phyloP scores from a whole-genome alignment of 2,113 vertebrate genomes.

The Oncorhynchus tshawytscha region DNA sequence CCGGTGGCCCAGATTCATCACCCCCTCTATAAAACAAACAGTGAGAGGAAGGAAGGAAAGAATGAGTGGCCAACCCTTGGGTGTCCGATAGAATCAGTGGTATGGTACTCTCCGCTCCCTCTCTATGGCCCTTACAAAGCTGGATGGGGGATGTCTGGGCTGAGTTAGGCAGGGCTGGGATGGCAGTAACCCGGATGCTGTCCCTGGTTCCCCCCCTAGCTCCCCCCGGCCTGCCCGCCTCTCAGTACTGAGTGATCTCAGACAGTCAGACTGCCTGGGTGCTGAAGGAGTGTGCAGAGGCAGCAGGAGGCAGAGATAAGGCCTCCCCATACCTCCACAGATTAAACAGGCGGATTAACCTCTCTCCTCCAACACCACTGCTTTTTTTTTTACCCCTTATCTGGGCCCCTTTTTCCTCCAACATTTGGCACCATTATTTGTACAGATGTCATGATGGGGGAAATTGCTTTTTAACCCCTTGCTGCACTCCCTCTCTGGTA shows the following conservation, averaged over 20 bases:
- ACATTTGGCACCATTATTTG: slow-evolving; percentile 70
- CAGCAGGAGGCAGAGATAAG: slow-evolving; percentile 77
- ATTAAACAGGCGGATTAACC: slow-evolving; percentile 82
- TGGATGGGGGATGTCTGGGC: neutral
- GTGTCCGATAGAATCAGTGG: slow-evolving; percentile 33
- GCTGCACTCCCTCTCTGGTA: slow-evolving; percentile 43
- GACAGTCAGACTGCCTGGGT: slow-evolving; percentile 60
- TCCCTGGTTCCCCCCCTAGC: neutral
- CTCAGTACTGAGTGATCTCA: slow-evolving; percentile 67
- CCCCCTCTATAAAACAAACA: slow-evolving; percentile 38
- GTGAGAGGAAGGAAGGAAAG: slow-evolving; percentile 21
- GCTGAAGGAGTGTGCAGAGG: slow-evolving; percentile 63
- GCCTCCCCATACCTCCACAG: slow-evolving; percentile 67
- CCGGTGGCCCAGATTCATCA: slow-evolving; percentile 13
- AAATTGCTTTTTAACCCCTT: slow-evolving; percentile 75
- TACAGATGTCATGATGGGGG: slow-evolving; percentile 72
- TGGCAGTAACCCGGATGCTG: slow-evolving; percentile 32
- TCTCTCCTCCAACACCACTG: slow-evolving; percentile 68
- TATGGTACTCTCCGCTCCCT: slow-evolving; percentile 18
- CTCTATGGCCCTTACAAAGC: slow-evolving; percentile 33
- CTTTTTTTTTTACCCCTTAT: slow-evolving; percentile 69
- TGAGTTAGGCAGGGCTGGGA: neutral
- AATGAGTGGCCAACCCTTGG: slow-evolving; percentile 31
- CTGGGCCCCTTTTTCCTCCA: slow-evolving; percentile 54
- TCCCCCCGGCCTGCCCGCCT: slow-evolving; percentile 4